A percentile compares a stretch with the other conserved stretches of the same genome.
Evolutionary conservation across 2,113 vertebrate genomes (phyloP).

Genomic region (Dasyornis broadbenti): DNA sequence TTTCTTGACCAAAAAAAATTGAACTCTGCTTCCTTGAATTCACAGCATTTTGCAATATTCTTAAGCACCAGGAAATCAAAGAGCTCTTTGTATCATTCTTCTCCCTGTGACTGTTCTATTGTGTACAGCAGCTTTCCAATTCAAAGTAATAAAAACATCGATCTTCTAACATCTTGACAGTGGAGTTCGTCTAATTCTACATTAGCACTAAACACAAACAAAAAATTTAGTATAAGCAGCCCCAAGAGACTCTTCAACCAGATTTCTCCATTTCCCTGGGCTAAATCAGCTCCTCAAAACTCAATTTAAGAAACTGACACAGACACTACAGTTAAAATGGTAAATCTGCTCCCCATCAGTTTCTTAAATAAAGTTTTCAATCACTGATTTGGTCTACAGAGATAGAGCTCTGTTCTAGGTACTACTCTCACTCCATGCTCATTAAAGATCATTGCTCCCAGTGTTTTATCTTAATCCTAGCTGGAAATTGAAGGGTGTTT

Average conservation of each 20-base stretch:
- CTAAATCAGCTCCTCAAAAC: slow-evolving; percentile 55
- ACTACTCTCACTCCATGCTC: not conserved
- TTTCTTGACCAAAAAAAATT: not conserved
- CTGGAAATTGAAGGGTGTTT: not conserved
- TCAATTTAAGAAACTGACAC: slow-evolving; percentile 49
- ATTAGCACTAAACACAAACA: slow-evolving; percentile 57
- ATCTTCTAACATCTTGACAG: slow-evolving; percentile 59
- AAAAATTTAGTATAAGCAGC: slow-evolving; percentile 54
- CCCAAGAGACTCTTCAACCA: not conserved
- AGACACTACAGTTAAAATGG: slow-evolving; percentile 12
- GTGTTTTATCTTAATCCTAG: not conserved
- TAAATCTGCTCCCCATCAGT: slow-evolving; percentile 9
- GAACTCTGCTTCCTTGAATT: not conserved
- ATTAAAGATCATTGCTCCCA: slow-evolving; percentile 7
- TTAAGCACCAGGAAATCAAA: slow-evolving; percentile 23
- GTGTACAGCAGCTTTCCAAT: slow-evolving; percentile 39
- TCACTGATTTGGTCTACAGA: not conserved
- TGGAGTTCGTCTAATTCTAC: slow-evolving; percentile 42
- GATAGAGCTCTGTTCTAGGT: not conserved
- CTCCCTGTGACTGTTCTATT: not conserved
- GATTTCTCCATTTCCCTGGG: slow-evolving; percentile 53
- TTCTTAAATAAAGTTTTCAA: slow-evolving; percentile 36
- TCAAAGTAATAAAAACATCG: slow-evolving; percentile 55
- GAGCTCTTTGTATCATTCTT: slow-evolving; percentile 4
- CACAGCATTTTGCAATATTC: not conserved